Base-by-base conservation (phyloP, 1,140 invertebrate genomes). In the Theocolax elegans region DNA sequence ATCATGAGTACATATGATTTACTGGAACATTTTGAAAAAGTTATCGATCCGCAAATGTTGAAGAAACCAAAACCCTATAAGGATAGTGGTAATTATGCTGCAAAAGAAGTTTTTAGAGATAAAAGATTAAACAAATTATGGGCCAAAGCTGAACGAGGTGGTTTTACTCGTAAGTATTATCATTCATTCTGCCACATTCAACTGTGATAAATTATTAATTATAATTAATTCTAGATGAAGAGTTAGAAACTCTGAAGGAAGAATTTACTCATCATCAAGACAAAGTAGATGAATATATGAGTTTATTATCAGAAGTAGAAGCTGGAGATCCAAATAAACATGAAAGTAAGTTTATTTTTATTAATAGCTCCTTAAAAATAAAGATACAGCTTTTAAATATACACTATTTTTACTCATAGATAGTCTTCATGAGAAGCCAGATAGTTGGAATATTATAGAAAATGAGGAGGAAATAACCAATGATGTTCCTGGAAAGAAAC, bases 191-290 rank as follows among this genome's bases (percentile, higher is more conserved):
- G n/a, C 1, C 13, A 12, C 35, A 68, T 38, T 72, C n/a, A 59
- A 58, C 40, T 56, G 13, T 17, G 31, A 46, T 29, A 21, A 62
- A 48, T 31, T 56, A 56, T 12, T 9, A 21, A 35, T 17, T 65
- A 72, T 63, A 62, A 70, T 21, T 44, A 67, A 54, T 75, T 75
- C 62, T 75, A 90, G 90, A 88, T 74, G 91, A 94, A 75, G 95
- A 98, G 84, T 77, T 98, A 19, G 85, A 92, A 73, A 90, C 92
- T 13, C 83, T 98, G 8, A 94, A 93, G 78, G 92, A 97, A 84
- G 96, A 97, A 84, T 97, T 98, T 79, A 83, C 84, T 51, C 95
- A 97, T 84, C 95, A 97, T 81, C 95, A 98, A 84, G 92, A 97
- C 72, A 97, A 97, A 86, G 89, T 98, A 21, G 92, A 97, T 81